phyloP scores from a whole-genome alignment of 2,113 vertebrate genomes.

The Grammomys surdaster region DNA sequence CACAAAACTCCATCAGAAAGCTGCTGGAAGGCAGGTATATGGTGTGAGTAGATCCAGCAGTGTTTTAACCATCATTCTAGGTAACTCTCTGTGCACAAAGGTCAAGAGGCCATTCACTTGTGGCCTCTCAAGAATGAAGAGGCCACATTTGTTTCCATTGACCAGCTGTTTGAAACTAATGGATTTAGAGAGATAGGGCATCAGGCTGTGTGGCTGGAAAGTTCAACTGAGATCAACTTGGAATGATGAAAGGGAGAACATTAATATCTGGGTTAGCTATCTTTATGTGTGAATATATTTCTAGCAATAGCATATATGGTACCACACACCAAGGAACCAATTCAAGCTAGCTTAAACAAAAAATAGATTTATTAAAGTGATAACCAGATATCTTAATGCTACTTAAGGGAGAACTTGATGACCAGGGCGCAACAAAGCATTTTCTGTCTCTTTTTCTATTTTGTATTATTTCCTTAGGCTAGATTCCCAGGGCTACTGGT shows the following conservation, averaged over 20 bases:
- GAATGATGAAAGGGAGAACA: background rate
- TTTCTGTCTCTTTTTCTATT: background rate
- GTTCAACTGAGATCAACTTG: background rate
- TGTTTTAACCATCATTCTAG: background rate
- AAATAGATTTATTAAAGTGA: slow-evolving; percentile 28
- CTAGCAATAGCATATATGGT: background rate
- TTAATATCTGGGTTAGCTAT: slow-evolving; percentile 47
- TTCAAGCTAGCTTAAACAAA: slow-evolving; percentile 31
- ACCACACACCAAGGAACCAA: background rate
- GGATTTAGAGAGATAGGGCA: background rate
- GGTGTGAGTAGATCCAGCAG: too few relatives aligned
- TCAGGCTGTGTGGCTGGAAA: background rate
- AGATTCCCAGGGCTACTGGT: slow-evolving; percentile 35
- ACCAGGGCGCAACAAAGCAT: background rate
- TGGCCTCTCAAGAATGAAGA: background rate
- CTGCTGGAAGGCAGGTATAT: background rate
- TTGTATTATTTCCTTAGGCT: slow-evolving; percentile 52
- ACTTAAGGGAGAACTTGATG: slow-evolving; percentile 20
- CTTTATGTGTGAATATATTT: slow-evolving; percentile 22
- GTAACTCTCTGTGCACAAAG: background rate
- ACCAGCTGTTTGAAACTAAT: background rate
- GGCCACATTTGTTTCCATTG: background rate
- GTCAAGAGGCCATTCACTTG: background rate
- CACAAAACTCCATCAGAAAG: background rate
- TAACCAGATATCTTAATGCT: background rate